A percentile compares a stretch with the other conserved stretches of the same genome.
phyloP scores from a whole-genome alignment of 2,888 invertebrate genomes.

The Drosophila anceps region DNA sequence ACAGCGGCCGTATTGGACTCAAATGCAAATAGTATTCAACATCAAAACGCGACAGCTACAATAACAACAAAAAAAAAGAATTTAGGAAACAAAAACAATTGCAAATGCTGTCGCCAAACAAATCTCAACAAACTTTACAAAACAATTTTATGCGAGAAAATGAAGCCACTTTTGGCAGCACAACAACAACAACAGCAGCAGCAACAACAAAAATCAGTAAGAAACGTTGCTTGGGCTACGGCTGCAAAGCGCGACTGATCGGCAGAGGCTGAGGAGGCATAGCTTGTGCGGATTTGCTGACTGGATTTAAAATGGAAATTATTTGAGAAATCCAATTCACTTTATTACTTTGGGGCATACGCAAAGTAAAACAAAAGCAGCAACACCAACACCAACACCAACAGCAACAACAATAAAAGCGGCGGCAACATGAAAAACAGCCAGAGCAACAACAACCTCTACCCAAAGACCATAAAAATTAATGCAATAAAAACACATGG shows the following conservation, averaged over 20 bases:
- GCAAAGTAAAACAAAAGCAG: conserved; percentile 76
- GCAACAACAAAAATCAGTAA: conserved; percentile 15
- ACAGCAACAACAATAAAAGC: conserved; percentile 28
- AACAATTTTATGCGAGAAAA: conserved; percentile 74
- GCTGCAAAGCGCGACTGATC: conserved; percentile 1
- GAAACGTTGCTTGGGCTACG: conserved; percentile 32
- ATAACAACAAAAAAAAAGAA: conserved; percentile 26
- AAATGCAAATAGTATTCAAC: conserved; percentile 53
- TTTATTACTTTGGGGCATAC: conserved; percentile 79
- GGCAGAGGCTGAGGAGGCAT: conserved; percentile 2
- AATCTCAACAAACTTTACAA: conserved; percentile 72
- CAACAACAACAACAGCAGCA: conserved; percentile 42
- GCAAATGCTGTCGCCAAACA: conserved; percentile 70
- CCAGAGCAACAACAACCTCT: conserved; percentile 49
- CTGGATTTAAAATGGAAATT: conserved; percentile 80
- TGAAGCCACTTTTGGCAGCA: conserved; percentile 72
- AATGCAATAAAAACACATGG: conserved; percentile 79
- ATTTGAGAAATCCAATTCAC: conserved; percentile 79
- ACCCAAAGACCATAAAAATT: conserved; percentile 74
- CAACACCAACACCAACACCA: conserved; percentile 25
- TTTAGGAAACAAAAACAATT: conserved; percentile 58
- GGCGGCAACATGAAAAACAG: conserved; percentile 4
- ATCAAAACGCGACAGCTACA: conserved; percentile 17
- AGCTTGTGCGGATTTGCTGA: conserved; percentile 71
- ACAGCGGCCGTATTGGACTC: conserved; percentile 32